Evolutionary conservation across 2,113 vertebrate species (phyloP).

Genomic region (Prionailurus bengalensis): DNA sequence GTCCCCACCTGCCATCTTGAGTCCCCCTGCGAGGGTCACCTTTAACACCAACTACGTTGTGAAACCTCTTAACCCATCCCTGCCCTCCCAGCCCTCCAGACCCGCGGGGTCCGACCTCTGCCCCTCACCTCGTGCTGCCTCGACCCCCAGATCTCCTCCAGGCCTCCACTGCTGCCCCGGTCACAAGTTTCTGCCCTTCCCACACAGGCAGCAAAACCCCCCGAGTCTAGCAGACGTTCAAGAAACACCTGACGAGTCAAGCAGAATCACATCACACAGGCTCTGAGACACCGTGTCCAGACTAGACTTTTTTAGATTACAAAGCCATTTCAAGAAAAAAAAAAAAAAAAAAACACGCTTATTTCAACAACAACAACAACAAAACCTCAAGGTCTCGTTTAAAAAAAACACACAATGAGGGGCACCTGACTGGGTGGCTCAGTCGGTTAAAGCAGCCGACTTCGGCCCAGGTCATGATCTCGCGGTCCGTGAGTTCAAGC

Average conservation of each 20-base stretch:
- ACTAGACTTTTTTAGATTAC: not conserved
- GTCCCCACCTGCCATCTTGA: not conserved
- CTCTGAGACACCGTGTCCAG: not conserved
- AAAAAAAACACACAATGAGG: not conserved
- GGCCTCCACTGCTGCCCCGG: not conserved
- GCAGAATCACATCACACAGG: not conserved
- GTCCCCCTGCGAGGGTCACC: too few species aligned
- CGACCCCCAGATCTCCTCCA: not conserved
- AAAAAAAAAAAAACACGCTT: not conserved
- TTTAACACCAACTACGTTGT: not conserved
- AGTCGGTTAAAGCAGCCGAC: not conserved
- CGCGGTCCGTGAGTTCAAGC: not conserved
- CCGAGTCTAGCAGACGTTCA: not conserved
- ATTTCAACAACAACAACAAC: not conserved
- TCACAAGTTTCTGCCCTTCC: not conserved
- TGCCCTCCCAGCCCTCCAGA: not conserved
- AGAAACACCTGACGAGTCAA: not conserved
- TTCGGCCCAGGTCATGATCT: not conserved
- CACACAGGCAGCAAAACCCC: not conserved
- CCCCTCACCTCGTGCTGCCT: not conserved
- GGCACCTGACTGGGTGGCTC: not conserved
- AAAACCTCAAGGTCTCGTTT: not conserved
- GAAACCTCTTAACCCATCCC: not conserved
- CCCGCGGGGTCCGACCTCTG: not conserved
- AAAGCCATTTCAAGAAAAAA: not conserved